Base-by-base conservation (phyloP, 2,888 invertebrate species). In the Galerucella calmariensis region DNA sequence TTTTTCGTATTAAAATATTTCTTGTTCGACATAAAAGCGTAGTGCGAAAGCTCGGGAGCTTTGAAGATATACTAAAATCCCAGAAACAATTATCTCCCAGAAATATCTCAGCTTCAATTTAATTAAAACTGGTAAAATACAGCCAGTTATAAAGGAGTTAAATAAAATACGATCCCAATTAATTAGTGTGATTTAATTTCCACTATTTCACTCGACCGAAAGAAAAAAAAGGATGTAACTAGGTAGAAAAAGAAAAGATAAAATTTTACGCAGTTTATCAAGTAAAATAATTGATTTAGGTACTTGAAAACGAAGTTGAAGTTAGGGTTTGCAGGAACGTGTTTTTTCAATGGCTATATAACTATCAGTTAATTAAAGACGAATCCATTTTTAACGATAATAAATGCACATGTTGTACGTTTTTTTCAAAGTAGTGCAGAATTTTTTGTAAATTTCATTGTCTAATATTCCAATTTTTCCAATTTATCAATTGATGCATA, bases 161-260 rank as follows among this genome's bases (percentile, higher is more conserved):
- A 69, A 69, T 46, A 69, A 69, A 69, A 69, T 59, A 44, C 59
- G 14, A 59, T 59, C 12, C 59, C 59, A 27, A 69, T 69, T 69
- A 69, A 69, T 69, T 69, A 69, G 68, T 59, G 68, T 44, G 46
- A 59, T 69, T 69, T 69, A 59, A 59, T 59, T 69, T 69, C 24
- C 58, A 20, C 46, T 10, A 16, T 58, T 56, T 67, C 68, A 6
- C 59, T 69, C 59, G 20, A 14, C 11, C 46, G 44, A 14, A 14
- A 58, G 11, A 16, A 20, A 65, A 63, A 65, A 69, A 69, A 61
- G 11, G 41, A 59, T 6, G 59, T 62, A 62, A 62, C 62, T 69
- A 62, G 35, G 62, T n/a, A 58, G 27, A 11, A 69, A 69, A 44
- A 61, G 51, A 46, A 65, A 65, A 51, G 44, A 69, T 62, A 61